Conservation (phyloP, 1,140 invertebrate genomes). For the Sarcophaga peregrina region DNA sequence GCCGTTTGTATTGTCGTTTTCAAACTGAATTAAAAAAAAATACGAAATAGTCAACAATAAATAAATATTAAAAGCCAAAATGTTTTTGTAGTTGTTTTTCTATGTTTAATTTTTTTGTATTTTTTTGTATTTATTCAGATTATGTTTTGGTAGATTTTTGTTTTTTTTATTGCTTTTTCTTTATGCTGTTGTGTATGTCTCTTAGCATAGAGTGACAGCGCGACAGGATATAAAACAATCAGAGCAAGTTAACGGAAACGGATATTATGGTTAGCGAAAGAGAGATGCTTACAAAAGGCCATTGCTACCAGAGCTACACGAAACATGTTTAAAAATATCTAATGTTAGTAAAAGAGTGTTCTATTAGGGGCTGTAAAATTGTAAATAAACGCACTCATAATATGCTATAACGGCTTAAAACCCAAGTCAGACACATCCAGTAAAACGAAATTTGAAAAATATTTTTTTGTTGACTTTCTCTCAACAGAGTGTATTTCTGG, state of each 20-base stretch:
- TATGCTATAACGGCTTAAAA: too few species aligned
- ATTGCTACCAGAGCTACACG: not conserved
- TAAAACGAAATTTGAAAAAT: too few species aligned
- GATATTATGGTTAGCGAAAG: slow-evolving; percentile 53
- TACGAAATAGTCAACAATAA: not conserved
- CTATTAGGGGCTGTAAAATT: not conserved
- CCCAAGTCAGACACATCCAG: too few species aligned
- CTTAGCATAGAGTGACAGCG: slow-evolving; percentile 44
- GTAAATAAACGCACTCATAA: too few species aligned
- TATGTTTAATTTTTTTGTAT: not conserved
- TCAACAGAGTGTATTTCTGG: too few species aligned
- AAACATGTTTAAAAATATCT: not conserved
- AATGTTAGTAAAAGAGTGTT: not conserved
- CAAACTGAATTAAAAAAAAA: slow-evolving; percentile 5
- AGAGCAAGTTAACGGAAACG: slow-evolving; percentile 64
- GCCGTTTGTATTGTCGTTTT: not conserved
- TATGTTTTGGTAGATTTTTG: not conserved
- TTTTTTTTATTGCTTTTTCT: slow-evolving; percentile 5
- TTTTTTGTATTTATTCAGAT: slow-evolving; percentile 1
- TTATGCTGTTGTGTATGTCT: not conserved
- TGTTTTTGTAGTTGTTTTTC: not conserved
- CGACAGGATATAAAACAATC: slow-evolving; percentile 66
- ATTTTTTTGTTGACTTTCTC: too few species aligned
- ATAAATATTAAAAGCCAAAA: not conserved
- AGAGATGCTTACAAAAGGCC: slow-evolving; percentile 22